Base-by-base conservation (phyloP, 2,113 vertebrate species). In the Corvus hawaiiensis region DNA sequence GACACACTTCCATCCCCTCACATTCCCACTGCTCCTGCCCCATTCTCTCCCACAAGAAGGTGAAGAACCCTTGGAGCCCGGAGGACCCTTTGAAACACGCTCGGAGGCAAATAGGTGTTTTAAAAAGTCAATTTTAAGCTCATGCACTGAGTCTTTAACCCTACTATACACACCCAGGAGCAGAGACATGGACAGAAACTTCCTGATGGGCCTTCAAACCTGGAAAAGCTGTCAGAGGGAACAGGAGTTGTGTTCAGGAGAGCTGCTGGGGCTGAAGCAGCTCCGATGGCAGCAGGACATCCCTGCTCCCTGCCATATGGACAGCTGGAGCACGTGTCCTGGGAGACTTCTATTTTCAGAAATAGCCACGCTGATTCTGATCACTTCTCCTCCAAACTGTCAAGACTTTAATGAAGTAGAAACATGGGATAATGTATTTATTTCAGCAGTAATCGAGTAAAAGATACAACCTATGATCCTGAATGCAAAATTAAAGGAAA, bases 281-380 rank as follows among this genome's bases (percentile, higher is more conserved):
- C 22, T 55, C 28, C 3, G 19, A 6, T 0, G 3, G n/a, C 51
- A 80, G 85, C 7, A 0, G 56, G 26, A n/a, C 33, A 44, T 51
- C 69, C 76, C 62, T 19, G 26, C 21, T 73, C 39, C 24, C 59
- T 33, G 46, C n/a, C 79, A 55, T 11, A 61, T 18, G 64, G 24
- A 19, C 1, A 4, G 63, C 33, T 24, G 32, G 8, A 49, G 52
- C 41, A 14, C 4, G 7, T 33, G 44, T 51, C 43, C 72, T 43
- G 48, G 26, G 15, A 74, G 33, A 58, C 13, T 46, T 20, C 28
- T n/a, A 0, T 24, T 51, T 59, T 64, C 43, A 79, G 68, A 84
- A 84, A 86, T 0, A 37, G 56, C 43, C 59, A 44, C 21, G 1
- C 39, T 30, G 23, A 5, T 16, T 22, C 63, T 75, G 14, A 15